These are phyloP conservation scores for Trichogramma pretiosum DNA, from an alignment of 1,140 invertebrate genomes.

Conservation along the genomic window DNA sequence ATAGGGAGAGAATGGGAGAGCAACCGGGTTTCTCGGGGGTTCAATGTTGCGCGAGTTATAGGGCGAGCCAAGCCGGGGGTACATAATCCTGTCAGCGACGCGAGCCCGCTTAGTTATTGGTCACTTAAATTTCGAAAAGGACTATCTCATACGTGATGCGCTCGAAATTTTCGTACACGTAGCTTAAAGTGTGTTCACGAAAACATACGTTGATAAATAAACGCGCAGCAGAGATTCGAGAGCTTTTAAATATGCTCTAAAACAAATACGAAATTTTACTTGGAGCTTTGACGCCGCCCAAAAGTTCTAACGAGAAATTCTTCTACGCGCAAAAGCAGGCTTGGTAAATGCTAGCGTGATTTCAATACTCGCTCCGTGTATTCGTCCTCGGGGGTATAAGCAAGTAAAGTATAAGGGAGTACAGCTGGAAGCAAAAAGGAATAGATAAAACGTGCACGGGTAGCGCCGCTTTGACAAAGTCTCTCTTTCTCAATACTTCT, in stretches of 20 bases:
- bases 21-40: conserved; percentile 6
- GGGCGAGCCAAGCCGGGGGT: not conserved
- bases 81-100: no score
- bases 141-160: no score
- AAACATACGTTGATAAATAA: no score
- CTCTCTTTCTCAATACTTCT: not conserved
- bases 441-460: conserved; percentile 11
- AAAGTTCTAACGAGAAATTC: conserved; percentile 15
- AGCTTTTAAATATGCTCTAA: no score
- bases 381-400: no score
- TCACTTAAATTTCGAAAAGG: conserved; percentile 11
- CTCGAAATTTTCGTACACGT: no score
- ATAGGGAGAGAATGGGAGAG: no score
- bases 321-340: conserved; percentile 3
- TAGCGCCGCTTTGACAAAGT: conserved; percentile 7
- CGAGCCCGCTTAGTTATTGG: no score
- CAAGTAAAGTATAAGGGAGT: no score
- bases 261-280: no score
- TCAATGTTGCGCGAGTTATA: not conserved
- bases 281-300: not conserved
- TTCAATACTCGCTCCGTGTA: conserved; percentile 20
- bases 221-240: no score
- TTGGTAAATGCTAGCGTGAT: conserved; percentile 16
- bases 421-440: not conserved
- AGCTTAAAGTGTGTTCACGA: no score